Percentiles rank a stretch among this genome's conserved stretches.
Conservation (phyloP, 1,140 invertebrate genomes). For the Trichomalopsis sarcophagae region DNA sequence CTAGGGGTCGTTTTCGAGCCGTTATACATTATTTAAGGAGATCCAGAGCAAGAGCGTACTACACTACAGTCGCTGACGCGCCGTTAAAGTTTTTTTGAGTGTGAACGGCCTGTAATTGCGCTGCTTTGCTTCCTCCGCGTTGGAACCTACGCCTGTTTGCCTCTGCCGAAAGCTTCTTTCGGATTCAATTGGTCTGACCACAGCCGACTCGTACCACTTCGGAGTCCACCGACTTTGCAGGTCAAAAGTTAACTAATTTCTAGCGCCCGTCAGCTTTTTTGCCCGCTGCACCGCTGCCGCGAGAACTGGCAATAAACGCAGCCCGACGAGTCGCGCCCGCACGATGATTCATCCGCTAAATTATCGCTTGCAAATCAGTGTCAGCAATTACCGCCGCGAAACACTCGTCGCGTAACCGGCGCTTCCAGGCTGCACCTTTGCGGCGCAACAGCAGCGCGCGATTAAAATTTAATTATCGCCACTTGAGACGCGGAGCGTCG, state of each 20-base stretch:
- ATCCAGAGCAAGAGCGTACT: background rate
- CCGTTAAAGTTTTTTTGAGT: conserved; percentile 1
- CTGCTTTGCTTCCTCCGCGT: background rate
- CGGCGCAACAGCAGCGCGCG: background rate
- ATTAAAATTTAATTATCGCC: conserved; percentile 44
- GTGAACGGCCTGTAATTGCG: conserved; percentile 13
- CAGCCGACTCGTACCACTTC: background rate
- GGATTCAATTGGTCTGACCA: background rate
- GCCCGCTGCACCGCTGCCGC: no score
- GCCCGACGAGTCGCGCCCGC: background rate
- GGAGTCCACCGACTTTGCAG: no score
- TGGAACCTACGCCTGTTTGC: no score
- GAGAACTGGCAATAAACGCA: background rate
- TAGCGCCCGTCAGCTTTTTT: no score
- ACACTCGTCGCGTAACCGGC: background rate
- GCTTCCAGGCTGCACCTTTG: background rate
- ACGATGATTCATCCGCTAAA: background rate
- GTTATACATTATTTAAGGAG: conserved; percentile 36
- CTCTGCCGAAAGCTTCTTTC: no score
- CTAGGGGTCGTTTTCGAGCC: background rate
- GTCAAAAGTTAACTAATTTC: no score
- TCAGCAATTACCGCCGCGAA: background rate
- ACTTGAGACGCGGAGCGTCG: background rate
- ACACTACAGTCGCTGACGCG: background rate
- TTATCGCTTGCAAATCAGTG: conserved; percentile 15